Conservation (phyloP, 2,113 vertebrate species). For the Galeopterus variegatus region DNA sequence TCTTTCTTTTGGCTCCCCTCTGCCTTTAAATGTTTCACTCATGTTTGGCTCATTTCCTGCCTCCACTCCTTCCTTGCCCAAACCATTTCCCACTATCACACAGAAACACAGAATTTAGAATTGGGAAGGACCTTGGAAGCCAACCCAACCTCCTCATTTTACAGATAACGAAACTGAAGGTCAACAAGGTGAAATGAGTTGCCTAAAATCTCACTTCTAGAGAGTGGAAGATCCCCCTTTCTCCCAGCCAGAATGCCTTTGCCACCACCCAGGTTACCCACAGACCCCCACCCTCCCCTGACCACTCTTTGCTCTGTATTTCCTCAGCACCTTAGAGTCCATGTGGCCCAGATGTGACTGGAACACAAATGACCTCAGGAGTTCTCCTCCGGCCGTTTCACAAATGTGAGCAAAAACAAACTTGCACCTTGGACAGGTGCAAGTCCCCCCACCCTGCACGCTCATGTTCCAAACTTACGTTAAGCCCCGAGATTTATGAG, state of each 20-base stretch:
- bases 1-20: neutral
- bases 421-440: neutral
- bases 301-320: neutral
- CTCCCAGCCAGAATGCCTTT: neutral
- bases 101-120: neutral
- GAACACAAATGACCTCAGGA: too few species aligned
- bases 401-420: neutral
- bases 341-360: accelerated
- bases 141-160: neutral
- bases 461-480: neutral
- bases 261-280: neutral
- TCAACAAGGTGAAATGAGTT: neutral
- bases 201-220: neutral
- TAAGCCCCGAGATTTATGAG: too few species aligned
- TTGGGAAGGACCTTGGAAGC: neutral
- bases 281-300: neutral
- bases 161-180: neutral
- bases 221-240: neutral
- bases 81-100: neutral
- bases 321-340: neutral
- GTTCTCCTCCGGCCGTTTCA: neutral
- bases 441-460: neutral
- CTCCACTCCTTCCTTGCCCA: neutral
- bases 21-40: neutral
- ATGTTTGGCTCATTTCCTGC: neutral